These are phyloP conservation scores for Meloidogyne floridensis DNA, from an alignment of 1,140 invertebrate genomes.

Conservation along the genomic window DNA sequence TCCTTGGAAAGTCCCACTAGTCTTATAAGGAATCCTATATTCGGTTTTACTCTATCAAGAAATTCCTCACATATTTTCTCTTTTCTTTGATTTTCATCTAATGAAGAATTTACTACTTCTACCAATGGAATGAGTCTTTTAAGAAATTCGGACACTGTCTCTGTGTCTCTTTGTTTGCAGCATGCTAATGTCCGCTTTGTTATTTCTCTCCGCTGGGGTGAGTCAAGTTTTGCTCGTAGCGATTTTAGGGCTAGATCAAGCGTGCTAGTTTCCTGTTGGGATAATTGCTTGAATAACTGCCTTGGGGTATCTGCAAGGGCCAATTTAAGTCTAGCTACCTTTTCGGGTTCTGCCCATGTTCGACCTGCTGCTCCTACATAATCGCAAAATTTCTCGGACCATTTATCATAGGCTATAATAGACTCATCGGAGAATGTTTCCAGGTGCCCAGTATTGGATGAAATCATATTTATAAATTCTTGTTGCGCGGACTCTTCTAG, in stretches of 20 bases:
- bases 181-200: not conserved
- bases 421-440: not conserved
- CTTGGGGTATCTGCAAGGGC: not conserved
- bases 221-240: constrained; percentile 1
- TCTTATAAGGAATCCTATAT: not conserved
- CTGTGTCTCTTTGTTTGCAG: not conserved
- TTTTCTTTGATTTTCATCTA: not conserved
- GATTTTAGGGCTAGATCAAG: not conserved
- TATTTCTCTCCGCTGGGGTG: not conserved
- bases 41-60: not conserved
- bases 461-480: too few relatives aligned
- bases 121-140: not conserved
- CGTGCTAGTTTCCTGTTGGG: not conserved
- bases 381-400: constrained; percentile 5
- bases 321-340: not conserved
- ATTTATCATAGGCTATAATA: not conserved
- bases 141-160: not conserved
- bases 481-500: too few relatives aligned
- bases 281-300: not conserved
- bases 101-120: not conserved
- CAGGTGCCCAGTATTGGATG: too few relatives aligned
- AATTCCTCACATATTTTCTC: constrained; percentile 1
- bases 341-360: not conserved
- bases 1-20: not conserved
- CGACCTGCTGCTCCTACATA: not conserved